Conservation (phyloP, 2,113 vertebrate species). For the Ursus arctos region DNA sequence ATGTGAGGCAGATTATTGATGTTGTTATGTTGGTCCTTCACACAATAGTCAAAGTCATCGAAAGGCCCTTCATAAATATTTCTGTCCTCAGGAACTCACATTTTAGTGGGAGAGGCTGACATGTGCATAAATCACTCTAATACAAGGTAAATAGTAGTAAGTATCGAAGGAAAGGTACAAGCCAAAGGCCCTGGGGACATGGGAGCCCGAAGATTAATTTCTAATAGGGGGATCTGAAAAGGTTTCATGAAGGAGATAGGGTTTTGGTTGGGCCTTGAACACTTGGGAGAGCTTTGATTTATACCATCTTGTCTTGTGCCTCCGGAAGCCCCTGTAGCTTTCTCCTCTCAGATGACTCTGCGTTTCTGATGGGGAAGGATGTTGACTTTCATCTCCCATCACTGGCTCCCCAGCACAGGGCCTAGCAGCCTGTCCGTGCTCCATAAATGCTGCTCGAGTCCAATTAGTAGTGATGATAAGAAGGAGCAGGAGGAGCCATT, state of each 20-base stretch:
- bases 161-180: constrained; percentile 34
- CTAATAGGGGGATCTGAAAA: constrained; percentile 52
- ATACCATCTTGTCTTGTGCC: constrained; percentile 27
- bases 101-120: constrained; percentile 69
- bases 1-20: constrained; percentile 48
- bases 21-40: constrained; percentile 59
- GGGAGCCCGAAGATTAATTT: constrained; percentile 75
- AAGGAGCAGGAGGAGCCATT: not conserved
- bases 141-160: constrained; percentile 78
- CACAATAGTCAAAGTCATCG: constrained; percentile 66
- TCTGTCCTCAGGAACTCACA: constrained; percentile 73
- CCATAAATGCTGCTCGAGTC: not conserved
- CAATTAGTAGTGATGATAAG: not conserved
- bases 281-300: constrained; percentile 72
- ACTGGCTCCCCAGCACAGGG: not conserved
- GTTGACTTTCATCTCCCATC: not conserved
- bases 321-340: not conserved
- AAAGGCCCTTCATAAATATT: constrained; percentile 74
- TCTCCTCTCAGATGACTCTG: constrained; percentile 31
- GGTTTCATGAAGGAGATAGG: constrained; percentile 75
- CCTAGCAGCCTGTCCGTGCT: not conserved
- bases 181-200: constrained; percentile 66
- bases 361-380: constrained; percentile 40
- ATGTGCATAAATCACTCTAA: constrained; percentile 76
- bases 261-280: constrained; percentile 65